A percentile compares a stretch with the other conserved stretches of the same genome.
phyloP scores from a whole-genome alignment of 2,113 vertebrate genomes.

The Turdus rufiventris region DNA sequence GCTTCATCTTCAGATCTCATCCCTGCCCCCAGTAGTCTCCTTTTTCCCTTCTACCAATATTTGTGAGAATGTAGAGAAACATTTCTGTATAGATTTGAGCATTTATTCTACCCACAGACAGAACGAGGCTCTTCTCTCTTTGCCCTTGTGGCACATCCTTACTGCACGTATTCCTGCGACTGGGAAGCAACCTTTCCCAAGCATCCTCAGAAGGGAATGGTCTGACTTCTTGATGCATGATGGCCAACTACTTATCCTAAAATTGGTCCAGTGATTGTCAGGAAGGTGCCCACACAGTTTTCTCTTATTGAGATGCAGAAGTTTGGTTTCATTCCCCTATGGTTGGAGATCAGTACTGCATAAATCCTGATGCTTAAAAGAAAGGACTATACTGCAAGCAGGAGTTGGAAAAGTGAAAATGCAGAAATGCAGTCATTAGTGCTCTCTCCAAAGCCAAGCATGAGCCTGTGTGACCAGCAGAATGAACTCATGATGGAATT shows the following conservation, averaged over 20 bases:
- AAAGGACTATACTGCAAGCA: background rate
- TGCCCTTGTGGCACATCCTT: background rate
- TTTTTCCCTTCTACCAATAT: background rate
- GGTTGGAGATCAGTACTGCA: rapidly evolving
- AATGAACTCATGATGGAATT: background rate
- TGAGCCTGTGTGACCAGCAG: background rate
- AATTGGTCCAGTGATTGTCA: background rate
- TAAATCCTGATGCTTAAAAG: background rate
- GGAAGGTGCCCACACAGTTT: background rate
- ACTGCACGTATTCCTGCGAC: background rate
- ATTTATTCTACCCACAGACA: background rate
- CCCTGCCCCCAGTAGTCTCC: background rate
- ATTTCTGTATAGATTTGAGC: background rate
- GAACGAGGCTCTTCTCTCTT: background rate
- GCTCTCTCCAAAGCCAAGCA: background rate
- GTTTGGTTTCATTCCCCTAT: background rate
- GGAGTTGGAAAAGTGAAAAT: background rate
- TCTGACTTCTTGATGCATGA: background rate
- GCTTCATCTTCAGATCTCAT: background rate
- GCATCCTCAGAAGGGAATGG: background rate
- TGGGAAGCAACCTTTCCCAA: background rate
- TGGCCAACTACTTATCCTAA: background rate
- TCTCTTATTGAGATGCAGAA: background rate
- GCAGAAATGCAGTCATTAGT: background rate
- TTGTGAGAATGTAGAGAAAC: background rate